Evolutionary conservation across 2,888 invertebrate genomes (phyloP), one percentile per base, ranked within the genome.

Genomic region (Orchesellides sinensis): DNA sequence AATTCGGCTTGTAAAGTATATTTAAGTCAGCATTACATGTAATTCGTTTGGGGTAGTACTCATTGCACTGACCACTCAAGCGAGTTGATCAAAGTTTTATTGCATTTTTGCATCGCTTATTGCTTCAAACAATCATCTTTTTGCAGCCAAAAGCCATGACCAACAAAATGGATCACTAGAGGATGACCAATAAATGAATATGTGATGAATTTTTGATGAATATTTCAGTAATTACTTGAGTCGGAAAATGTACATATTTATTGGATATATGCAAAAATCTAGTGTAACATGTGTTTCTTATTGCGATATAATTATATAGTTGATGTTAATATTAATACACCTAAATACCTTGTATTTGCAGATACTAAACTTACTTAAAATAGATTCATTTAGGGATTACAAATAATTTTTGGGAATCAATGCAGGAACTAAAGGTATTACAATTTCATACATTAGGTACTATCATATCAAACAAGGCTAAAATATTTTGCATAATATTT

Each of bases 61-160:
- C n/a, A n/a, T n/a, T n/a, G n/a, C n/a, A n/a, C n/a, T n/a, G n/a
- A 17, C 52, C 52, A 35, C 68, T 68, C 32, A 68, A 21, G 32
- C 68, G 19, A 21, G 19, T 2, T 47, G 3, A n/a, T 4, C 17
- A 8, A 17, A 17, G 8, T 49, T 2, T 2, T 2, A 19, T 17
- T 49, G 49, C 49, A 49, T 49, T 12, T 17, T 23, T 27, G 19
- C 27, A 27, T 56, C 10, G 2, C 8, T 27, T 27, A 25, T 25
- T 56, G 27, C 27, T 10, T 4, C 8, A 25, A 23, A 27, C 25
- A n/a, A 17, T 10, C n/a, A 23, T 59, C 45, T 40, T 56, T 72
- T 35, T 23, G 35, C n/a, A 72, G 32, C 12, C 59, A 59, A 61
- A 61, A 59, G 47, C 72, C 72, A 61, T 72, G 72, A 72, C 72